A percentile compares a stretch with the other conserved stretches of the same genome.
Evolutionary conservation across 2,113 vertebrate genomes (phyloP).

Genomic region (Etheostoma spectabile): DNA sequence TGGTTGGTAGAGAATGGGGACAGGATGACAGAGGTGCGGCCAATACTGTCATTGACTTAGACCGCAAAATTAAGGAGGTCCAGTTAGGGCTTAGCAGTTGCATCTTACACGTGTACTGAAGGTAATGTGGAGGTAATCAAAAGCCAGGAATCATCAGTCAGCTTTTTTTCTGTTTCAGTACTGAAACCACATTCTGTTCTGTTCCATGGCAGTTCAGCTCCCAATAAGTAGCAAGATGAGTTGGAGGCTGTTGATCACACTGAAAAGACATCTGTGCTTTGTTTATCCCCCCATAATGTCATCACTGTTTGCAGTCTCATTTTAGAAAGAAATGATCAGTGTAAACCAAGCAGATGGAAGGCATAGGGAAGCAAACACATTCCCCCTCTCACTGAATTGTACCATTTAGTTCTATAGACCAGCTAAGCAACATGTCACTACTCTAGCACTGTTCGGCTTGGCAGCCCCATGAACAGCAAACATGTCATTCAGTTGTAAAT

Average conservation of each 20-base stretch:
- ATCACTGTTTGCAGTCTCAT: constrained; percentile 36
- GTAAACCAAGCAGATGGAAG: constrained; percentile 58
- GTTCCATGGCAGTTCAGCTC: constrained; percentile 15
- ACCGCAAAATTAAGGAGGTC: constrained; percentile 40
- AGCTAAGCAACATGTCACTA: constrained; percentile 62
- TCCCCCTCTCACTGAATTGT: constrained; percentile 47
- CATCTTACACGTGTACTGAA: constrained; percentile 9
- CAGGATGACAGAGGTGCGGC: constrained; percentile 42
- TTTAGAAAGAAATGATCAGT: constrained; percentile 56
- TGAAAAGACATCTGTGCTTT: constrained; percentile 61
- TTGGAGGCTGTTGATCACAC: constrained; percentile 40
- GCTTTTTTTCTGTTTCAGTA: not conserved
- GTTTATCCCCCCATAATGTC: constrained; percentile 53
- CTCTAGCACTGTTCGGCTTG: constrained; percentile 34
- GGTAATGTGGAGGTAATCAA: constrained; percentile 23
- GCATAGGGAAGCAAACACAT: constrained; percentile 55
- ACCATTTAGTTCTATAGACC: constrained; percentile 46
- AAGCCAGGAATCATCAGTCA: constrained; percentile 2
- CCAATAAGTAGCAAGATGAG: constrained; percentile 39
- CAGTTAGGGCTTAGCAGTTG: constrained; percentile 15
- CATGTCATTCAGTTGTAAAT: constrained; percentile 78
- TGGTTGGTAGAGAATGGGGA: constrained; percentile 67
- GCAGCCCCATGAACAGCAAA: constrained; percentile 66
- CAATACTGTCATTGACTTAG: constrained; percentile 62
- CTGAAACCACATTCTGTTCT: constrained; percentile 7